phyloP scores from a whole-genome alignment of 1,140 invertebrate species.

The Leptoteleia sp. region DNA sequence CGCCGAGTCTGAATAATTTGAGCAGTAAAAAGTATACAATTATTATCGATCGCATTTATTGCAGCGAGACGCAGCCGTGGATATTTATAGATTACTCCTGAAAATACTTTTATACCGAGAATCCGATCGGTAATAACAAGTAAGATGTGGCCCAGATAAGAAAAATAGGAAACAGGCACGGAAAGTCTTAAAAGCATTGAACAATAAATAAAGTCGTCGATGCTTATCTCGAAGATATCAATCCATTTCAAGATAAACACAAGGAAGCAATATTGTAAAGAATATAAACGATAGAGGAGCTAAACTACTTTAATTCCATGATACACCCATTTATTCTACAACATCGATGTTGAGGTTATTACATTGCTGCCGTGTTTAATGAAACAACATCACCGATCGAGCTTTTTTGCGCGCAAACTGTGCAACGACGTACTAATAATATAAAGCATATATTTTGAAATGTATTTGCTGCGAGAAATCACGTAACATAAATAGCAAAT shows the following conservation, averaged over 20 bases:
- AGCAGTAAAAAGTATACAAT: constrained; percentile 38
- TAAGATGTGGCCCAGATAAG: constrained; percentile 63
- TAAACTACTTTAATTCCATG: constrained; percentile 67
- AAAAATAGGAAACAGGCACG: constrained; percentile 55
- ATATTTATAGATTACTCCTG: constrained; percentile 61
- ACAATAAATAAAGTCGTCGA: constrained; percentile 75
- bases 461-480: too few species aligned
- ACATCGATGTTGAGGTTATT: constrained; percentile 44
- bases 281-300: constrained; percentile 61
- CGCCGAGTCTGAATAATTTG: constrained; percentile 40
- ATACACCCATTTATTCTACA: constrained; percentile 62
- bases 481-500: too few species aligned
- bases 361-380: constrained; percentile 41
- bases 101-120: constrained; percentile 61
- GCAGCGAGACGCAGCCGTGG: constrained; percentile 16
- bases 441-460: background rate
- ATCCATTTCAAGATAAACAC: constrained; percentile 63
- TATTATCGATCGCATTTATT: constrained; percentile 50
- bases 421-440: constrained; percentile 10
- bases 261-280: constrained; percentile 58
- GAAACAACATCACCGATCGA: constrained; percentile 31
- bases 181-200: constrained; percentile 75
- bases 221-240: constrained; percentile 69
- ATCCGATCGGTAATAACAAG: constrained; percentile 66
- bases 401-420: constrained; percentile 21